These are phyloP conservation scores for Enteromius argenteus DNA, from an alignment of 2,797 vertebrate species.

Conservation along the genomic window DNA sequence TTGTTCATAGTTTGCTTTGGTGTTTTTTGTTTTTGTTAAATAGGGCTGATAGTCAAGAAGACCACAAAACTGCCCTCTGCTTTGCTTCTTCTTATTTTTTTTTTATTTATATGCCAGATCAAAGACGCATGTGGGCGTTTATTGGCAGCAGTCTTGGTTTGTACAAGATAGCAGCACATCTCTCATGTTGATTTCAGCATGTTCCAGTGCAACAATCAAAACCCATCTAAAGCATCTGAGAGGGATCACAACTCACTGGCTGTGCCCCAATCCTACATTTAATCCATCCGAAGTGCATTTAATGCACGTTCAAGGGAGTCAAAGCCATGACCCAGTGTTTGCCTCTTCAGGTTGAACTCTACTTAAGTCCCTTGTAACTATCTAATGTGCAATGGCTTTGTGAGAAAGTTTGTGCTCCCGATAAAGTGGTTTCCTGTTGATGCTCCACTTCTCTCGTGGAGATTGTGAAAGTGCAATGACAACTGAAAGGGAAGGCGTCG, in stretches of 20 bases:
- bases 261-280: background rate
- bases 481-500: constrained; percentile 65
- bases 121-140: constrained; percentile 4
- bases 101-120: constrained; percentile 14
- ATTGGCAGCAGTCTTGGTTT: constrained; percentile 1
- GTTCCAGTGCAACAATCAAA: background rate
- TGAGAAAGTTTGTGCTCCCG: constrained; percentile 67
- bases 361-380: constrained; percentile 46
- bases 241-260: background rate
- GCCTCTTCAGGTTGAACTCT: background rate
- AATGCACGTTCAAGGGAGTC: background rate
- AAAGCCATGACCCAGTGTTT: background rate
- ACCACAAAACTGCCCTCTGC: background rate
- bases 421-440: constrained; percentile 81
- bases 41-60: background rate
- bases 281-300: background rate
- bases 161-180: background rate
- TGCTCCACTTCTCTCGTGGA: constrained; percentile 70
- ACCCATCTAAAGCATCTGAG: constrained; percentile 21
- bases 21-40: background rate
- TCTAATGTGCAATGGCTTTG: constrained; percentile 50
- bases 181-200: constrained; percentile 16
- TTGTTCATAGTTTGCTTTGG: background rate
- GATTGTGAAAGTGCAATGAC: constrained; percentile 65
- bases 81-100: background rate